These are phyloP conservation scores for Eulithis testata DNA, from an alignment of 2,888 invertebrate genomes.

Conservation along the genomic window DNA sequence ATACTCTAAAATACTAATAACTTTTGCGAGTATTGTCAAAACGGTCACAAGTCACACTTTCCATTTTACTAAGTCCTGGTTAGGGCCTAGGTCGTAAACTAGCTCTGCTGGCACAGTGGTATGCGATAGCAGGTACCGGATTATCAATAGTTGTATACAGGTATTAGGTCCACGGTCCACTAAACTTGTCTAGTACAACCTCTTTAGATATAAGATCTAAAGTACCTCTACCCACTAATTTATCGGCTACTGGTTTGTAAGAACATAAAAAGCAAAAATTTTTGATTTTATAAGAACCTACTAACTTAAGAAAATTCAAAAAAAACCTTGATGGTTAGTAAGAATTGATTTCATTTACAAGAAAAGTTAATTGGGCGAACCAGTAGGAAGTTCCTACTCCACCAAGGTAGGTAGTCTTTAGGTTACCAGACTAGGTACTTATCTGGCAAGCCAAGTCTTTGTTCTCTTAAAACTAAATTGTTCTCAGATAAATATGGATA, in stretches of 20 bases:
- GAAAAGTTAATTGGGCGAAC: no score
- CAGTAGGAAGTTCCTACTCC: neutral
- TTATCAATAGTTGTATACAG: constrained; percentile 19
- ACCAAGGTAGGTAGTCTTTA: neutral
- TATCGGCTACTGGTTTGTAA: neutral
- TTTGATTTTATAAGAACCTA: no score
- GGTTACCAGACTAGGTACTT: no score
- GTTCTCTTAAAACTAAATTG: neutral
- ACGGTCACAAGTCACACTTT: constrained; percentile 19
- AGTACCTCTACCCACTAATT: no score
- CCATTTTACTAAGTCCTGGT: constrained; percentile 28
- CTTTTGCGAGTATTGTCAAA: constrained; percentile 2
- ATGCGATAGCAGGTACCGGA: constrained; percentile 23
- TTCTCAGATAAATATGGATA: neutral
- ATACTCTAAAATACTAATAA: neutral
- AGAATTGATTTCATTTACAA: no score
- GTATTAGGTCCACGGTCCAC: constrained; percentile 10
- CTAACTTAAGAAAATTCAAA: no score
- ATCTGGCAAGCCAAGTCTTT: neutral
- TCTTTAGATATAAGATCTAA: neutral
- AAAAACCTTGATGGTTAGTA: no score
- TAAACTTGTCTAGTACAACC: neutral
- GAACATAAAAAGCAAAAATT: no score
- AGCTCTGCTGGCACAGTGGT: constrained; percentile 7
- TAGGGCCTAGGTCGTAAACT: constrained; percentile 21